Conservation (phyloP, 2,888 invertebrate species). For the Drosophila mulleri region DNA sequence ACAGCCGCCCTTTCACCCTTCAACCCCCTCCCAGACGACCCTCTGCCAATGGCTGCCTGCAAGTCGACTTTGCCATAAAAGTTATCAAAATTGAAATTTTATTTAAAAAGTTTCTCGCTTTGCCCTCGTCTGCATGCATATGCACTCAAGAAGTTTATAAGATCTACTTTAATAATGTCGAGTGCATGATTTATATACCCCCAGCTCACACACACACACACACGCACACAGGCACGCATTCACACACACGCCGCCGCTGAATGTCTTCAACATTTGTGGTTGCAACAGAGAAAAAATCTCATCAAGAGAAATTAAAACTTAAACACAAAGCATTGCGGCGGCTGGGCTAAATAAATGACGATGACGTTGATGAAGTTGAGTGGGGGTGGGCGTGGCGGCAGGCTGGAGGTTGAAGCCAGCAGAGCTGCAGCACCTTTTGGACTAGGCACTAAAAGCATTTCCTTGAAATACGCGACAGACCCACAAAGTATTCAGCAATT, state of each 20-base stretch:
- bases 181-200: slow-evolving; percentile 68
- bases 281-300: slow-evolving; percentile 56
- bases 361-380: slow-evolving; percentile 38
- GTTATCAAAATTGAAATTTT: slow-evolving; percentile 82
- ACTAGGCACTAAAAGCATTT: slow-evolving; percentile 57
- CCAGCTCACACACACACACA: background rate
- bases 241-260: background rate
- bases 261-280: slow-evolving; percentile 28
- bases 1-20: background rate
- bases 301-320: slow-evolving; percentile 77
- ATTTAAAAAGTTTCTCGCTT: slow-evolving; percentile 73
- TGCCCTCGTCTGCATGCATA: slow-evolving; percentile 47
- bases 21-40: too few relatives aligned
- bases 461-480: slow-evolving; percentile 15
- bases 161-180: slow-evolving; percentile 79
- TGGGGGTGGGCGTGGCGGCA: background rate
- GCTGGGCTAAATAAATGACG: slow-evolving; percentile 51
- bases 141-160: slow-evolving; percentile 74
- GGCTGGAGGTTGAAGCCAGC: background rate
- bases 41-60: background rate
- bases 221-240: background rate
- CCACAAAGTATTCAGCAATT: slow-evolving; percentile 54
- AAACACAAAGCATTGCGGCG: slow-evolving; percentile 56
- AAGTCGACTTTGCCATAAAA: slow-evolving; percentile 54
- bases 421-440: slow-evolving; percentile 8